Evolutionary conservation across 2,797 vertebrate genomes (phyloP), one percentile per base, ranked within the genome.

Genomic region (Lerista edwardsae): DNA sequence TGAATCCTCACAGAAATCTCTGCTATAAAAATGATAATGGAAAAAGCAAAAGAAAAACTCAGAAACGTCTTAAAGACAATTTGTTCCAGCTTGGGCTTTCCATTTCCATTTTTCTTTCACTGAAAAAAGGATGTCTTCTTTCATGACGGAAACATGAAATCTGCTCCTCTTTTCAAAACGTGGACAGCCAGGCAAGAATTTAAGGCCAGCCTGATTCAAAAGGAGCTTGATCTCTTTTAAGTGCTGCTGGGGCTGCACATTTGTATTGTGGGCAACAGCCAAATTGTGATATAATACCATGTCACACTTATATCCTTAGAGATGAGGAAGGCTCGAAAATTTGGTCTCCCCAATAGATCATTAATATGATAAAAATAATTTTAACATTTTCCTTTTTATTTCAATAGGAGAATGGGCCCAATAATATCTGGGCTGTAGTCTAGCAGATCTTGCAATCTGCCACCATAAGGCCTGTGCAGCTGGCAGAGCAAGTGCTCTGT

Each of bases 21-120:
- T 51, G 80, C 96, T 94, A 94, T 96, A 96, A 97, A 96, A 96
- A 93, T 93, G 89, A 95, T 96, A 96, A 96, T 96, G 96, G 93
- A 94, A 96, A 97, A 97, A 96, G 93, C 95, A 96, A 92, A 94
- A 94, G 93, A 94, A 94, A 84, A 94, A 90, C 47, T 64, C 81
- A 27, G 89, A 94, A 93, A 61, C 31, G 77, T 64, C 91, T 94
- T 83, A 91, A 93, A 92, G 91, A 90, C 88, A 91, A 89, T 93
- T 93, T 93, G 88, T 93, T 95, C 90, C 84, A 90, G 89, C 86
- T 92, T 87, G 80, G 80, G 80, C 84, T 85, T 86, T 90, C 86
- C 57, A 80, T 86, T 87, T 93, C 67, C 85, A 64, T 88, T 90
- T 91, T 85, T 65, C 41, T 59, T 62, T 82, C 27, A 64, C 62